These are phyloP conservation scores for Megalops atlanticus DNA, from an alignment of 2,113 vertebrate genomes.

Conservation along the genomic window DNA sequence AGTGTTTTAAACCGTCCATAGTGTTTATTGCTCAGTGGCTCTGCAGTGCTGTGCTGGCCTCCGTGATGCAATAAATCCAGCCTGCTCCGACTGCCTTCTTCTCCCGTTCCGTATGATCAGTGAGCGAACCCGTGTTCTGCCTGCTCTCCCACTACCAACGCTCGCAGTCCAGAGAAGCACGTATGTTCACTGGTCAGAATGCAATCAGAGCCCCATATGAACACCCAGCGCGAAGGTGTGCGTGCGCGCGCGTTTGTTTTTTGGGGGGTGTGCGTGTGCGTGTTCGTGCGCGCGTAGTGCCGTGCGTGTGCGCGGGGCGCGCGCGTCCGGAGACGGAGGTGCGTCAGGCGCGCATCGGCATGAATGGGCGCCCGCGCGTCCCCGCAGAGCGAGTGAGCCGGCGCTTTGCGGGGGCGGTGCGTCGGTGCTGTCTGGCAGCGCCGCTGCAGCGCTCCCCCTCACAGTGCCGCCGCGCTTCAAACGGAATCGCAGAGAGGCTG, in stretches of 20 bases:
- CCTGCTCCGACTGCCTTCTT: neutral
- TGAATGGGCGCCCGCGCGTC: neutral
- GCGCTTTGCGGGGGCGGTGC: slow-evolving; percentile 1
- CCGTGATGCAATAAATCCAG: neutral
- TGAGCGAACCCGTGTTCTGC: neutral
- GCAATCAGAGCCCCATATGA: no score
- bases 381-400: neutral
- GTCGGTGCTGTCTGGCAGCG: neutral
- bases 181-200: neutral
- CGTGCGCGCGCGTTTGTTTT: neutral
- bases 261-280: neutral
- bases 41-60: neutral
- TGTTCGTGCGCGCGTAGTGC: no score
- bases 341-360: neutral
- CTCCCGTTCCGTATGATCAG: neutral
- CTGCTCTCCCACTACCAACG: no score
- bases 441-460: neutral
- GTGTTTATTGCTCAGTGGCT: neutral
- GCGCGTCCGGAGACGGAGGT: no score
- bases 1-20: no score
- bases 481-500: neutral
- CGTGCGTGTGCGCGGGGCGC: no score
- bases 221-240: neutral
- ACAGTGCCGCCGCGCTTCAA: slow-evolving; percentile 3
- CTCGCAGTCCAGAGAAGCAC: neutral